Percentiles rank a stretch among this genome's conserved stretches.
Evolutionary conservation across 2,113 vertebrate species (phyloP).

Genomic region (Dascyllus trimaculatus): DNA sequence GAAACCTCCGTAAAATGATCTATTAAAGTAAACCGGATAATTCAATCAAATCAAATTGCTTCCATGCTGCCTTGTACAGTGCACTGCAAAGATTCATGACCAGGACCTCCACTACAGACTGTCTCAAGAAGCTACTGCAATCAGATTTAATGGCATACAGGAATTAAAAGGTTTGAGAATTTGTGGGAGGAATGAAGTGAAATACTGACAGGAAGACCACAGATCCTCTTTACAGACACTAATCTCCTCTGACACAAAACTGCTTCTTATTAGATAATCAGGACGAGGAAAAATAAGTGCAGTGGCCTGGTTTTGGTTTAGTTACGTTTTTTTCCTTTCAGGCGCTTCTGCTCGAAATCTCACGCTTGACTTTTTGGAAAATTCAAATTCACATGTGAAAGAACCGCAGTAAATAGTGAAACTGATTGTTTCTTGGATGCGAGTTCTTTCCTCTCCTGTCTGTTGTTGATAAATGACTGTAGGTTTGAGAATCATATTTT

Average conservation of each 20-base stretch:
- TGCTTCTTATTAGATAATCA: background rate
- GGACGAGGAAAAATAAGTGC: background rate
- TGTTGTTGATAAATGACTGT: conserved; percentile 32
- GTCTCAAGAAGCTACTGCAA: conserved; percentile 41
- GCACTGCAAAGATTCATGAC: background rate
- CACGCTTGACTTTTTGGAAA: background rate
- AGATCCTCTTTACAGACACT: conserved; percentile 10
- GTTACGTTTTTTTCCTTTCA: background rate
- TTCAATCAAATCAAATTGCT: conserved; percentile 57
- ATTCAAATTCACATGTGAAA: conserved; percentile 2
- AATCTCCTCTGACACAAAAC: conserved; percentile 7
- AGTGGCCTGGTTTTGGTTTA: background rate
- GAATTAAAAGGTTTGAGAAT: conserved; percentile 36
- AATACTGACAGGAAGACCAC: background rate
- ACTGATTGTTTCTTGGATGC: conserved; percentile 21
- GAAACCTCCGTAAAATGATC: conserved; percentile 17
- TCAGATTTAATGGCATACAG: conserved; percentile 41
- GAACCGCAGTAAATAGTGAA: background rate
- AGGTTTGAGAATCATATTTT: conserved; percentile 5
- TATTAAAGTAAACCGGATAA: background rate
- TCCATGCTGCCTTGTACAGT: conserved; percentile 29
- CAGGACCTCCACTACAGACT: conserved; percentile 30
- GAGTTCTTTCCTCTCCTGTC: conserved; percentile 3
- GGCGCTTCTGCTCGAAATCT: background rate
- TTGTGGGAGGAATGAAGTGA: conserved; percentile 2